Evolutionary conservation across 1,140 invertebrate species (phyloP).

Genomic region (Bombus pyrosoma): DNA sequence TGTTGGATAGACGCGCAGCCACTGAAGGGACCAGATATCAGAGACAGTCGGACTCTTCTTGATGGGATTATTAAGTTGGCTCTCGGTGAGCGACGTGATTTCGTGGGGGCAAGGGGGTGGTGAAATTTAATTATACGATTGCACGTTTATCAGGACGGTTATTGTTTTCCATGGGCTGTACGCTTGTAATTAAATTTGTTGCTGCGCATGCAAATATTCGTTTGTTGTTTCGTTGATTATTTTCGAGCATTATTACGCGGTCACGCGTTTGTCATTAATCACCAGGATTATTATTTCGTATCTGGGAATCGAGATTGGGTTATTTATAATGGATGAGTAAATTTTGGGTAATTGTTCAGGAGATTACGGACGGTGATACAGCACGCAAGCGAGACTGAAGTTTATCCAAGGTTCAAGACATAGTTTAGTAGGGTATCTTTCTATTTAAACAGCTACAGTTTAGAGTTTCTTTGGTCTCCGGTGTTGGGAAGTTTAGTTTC

Average conservation of each 20-base stretch:
- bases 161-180: neutral
- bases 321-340: neutral
- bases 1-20: neutral
- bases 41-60: too few relatives aligned
- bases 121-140: neutral
- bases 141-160: neutral
- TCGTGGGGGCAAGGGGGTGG: neutral
- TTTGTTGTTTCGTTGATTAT: neutral
- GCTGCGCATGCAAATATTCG: neutral
- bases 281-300: slow-evolving; percentile 1
- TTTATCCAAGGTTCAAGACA: neutral
- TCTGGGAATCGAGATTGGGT: neutral
- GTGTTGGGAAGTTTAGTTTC: neutral
- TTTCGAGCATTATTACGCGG: slow-evolving; percentile 7
- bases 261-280: neutral
- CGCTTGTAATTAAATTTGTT: neutral
- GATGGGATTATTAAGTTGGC: slow-evolving; percentile 23
- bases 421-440: slow-evolving; percentile 1
- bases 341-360: neutral
- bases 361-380: neutral
- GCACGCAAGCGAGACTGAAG: neutral
- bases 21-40: neutral
- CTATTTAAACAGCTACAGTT: slow-evolving; percentile 3
- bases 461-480: neutral
- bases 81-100: slow-evolving; percentile 30